phyloP scores from a whole-genome alignment of 2,113 vertebrate species.

The Synodontis membranacea region DNA sequence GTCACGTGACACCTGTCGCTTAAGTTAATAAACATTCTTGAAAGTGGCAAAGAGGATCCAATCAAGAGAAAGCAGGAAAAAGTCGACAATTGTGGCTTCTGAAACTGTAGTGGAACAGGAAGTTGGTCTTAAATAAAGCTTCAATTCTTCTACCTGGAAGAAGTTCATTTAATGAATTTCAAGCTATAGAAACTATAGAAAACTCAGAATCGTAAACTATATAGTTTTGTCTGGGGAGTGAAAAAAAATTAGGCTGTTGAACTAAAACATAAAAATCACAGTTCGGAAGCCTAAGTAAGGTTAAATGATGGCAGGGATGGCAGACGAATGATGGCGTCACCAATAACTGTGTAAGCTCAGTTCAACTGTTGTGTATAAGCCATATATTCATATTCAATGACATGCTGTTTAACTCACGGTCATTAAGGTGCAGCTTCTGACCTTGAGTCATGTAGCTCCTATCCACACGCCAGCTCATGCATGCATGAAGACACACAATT shows the following conservation, averaged over 20 bases:
- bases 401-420: background rate
- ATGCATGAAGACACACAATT: slow-evolving; percentile 34
- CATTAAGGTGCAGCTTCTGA: slow-evolving; percentile 24
- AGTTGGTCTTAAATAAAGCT: background rate
- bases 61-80: background rate
- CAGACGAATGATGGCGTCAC: background rate
- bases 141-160: no score
- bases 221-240: background rate
- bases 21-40: background rate
- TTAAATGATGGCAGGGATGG: background rate
- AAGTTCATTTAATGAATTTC: no score
- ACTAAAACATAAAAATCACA: background rate
- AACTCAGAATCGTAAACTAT: background rate
- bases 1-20: background rate
- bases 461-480: slow-evolving; percentile 38
- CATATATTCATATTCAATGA: background rate
- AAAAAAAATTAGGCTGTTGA: background rate
- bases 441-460: slow-evolving; percentile 18
- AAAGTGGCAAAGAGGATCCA: background rate
- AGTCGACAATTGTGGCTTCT: background rate
- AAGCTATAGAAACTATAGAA: background rate
- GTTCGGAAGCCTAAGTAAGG: background rate
- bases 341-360: background rate
- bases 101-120: background rate
- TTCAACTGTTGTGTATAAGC: slow-evolving; percentile 10